These are phyloP conservation scores for Clarias macrocephalus DNA, from an alignment of 2,113 vertebrate genomes.

Conservation along the genomic window DNA sequence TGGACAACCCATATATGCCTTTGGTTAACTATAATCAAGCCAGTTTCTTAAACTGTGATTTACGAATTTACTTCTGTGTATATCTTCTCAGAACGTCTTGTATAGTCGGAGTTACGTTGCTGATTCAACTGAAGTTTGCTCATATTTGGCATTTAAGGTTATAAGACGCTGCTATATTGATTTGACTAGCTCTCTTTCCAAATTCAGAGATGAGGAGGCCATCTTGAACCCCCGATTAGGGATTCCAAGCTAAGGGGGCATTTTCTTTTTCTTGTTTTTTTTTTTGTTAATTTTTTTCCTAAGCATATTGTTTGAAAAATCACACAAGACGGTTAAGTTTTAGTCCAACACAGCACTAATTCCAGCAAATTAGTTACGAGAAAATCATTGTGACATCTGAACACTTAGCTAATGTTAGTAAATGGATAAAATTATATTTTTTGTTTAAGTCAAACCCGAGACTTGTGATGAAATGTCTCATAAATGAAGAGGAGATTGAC, in stretches of 20 bases:
- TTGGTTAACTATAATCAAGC: too few relatives aligned
- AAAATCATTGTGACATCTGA: neutral
- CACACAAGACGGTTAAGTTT: neutral
- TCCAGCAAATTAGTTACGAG: neutral
- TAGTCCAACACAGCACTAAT: neutral
- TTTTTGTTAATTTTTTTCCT: too few relatives aligned
- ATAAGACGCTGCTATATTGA: neutral
- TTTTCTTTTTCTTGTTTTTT: neutral
- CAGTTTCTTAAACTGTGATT: too few relatives aligned
- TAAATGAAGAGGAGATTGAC: too few relatives aligned
- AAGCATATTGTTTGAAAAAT: neutral
- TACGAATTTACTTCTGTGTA: too few relatives aligned
- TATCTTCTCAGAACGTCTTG: too few relatives aligned
- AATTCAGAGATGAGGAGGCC: neutral
- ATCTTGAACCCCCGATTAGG: neutral
- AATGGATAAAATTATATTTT: neutral
- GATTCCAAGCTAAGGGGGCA: neutral
- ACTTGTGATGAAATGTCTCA: too few relatives aligned
- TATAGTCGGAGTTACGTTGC: too few relatives aligned
- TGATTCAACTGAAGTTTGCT: too few relatives aligned
- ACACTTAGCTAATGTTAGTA: neutral
- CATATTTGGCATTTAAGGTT: neutral
- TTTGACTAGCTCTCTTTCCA: neutral
- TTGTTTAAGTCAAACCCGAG: too few relatives aligned
- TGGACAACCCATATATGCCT: too few relatives aligned